phyloP scores from a whole-genome alignment of 2,888 invertebrate genomes.

The Dusona sp. region DNA sequence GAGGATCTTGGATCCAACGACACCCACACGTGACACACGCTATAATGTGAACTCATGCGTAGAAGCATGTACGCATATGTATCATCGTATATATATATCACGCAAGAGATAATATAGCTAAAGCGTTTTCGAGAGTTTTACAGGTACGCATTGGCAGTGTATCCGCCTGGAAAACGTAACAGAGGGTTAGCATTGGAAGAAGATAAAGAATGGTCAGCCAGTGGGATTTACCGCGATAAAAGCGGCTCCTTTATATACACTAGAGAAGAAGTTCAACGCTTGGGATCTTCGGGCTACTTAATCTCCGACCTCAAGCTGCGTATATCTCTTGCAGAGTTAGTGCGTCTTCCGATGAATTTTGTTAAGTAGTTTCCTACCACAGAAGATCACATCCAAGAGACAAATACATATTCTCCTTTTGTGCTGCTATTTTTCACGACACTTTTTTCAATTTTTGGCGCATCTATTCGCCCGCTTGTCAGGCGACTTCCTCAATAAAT shows the following conservation, averaged over 20 bases:
- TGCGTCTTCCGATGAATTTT: constrained; percentile 77
- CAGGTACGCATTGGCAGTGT: constrained; percentile 62
- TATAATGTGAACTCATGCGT: constrained; percentile 44
- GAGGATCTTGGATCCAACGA: constrained; percentile 70
- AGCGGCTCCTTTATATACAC: constrained; percentile 67
- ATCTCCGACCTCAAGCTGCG: constrained; percentile 82
- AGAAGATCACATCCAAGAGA: constrained; percentile 8
- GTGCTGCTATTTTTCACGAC: constrained; percentile 17
- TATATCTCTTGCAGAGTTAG: constrained; percentile 81
- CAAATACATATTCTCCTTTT: constrained; percentile 16
- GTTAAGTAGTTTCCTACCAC: constrained; percentile 2
- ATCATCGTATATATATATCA: constrained; percentile 7
- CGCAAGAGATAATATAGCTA: constrained; percentile 46
- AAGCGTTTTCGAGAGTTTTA: constrained; percentile 54
- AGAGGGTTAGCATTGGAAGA: constrained; percentile 46
- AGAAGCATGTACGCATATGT: constrained; percentile 7
- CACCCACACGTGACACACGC: constrained; percentile 69
- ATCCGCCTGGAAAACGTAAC: constrained; percentile 73
- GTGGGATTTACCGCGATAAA: constrained; percentile 49
- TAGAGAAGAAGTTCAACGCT: constrained; percentile 65
- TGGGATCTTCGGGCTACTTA: constrained; percentile 80
- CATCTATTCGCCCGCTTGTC: constrained; percentile 62
- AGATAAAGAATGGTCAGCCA: constrained; percentile 49
- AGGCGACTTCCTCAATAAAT: constrained; percentile 73
- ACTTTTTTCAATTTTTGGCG: constrained; percentile 40